Evolutionary conservation across 2,113 vertebrate species (phyloP).

Genomic region (Tragulus kanchil): DNA sequence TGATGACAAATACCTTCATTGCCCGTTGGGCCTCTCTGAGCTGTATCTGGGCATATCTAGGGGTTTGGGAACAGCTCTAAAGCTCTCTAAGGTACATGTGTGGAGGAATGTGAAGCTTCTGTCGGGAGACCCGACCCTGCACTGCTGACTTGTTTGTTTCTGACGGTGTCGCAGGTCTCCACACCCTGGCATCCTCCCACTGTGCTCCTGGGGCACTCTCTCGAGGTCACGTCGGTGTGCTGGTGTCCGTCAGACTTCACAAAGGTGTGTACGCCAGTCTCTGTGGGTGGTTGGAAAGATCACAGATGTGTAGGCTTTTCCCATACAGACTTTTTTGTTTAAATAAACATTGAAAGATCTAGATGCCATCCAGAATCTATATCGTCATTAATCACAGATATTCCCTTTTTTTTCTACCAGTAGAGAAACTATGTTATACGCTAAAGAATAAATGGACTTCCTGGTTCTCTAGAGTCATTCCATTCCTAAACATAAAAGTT

Average conservation of each 20-base stretch:
- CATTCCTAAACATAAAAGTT: constrained; percentile 26
- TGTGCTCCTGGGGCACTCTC: constrained; percentile 93
- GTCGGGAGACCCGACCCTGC: background rate
- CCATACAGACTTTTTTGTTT: constrained; percentile 7
- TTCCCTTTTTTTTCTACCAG: background rate
- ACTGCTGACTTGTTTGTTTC: constrained; percentile 47
- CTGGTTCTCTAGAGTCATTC: background rate
- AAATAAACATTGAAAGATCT: constrained; percentile 16
- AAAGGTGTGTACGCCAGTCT: constrained; percentile 90
- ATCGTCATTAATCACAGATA: background rate
- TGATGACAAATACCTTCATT: background rate
- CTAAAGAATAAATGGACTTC: constrained; percentile 45
- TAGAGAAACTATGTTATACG: background rate
- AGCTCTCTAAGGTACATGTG: background rate
- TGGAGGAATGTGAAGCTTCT: background rate
- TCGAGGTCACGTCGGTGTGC: constrained; percentile 96
- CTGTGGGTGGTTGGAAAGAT: background rate
- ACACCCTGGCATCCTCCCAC: constrained; percentile 91
- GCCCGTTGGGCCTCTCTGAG: background rate
- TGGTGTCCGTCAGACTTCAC: constrained; percentile 98
- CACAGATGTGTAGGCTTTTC: background rate
- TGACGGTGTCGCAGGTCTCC: constrained; percentile 89
- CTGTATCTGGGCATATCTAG: background rate
- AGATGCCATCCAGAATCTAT: background rate
- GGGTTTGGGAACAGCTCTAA: background rate